Base-by-base conservation (phyloP, 2,113 vertebrate species). In the Gila orcuttii region DNA sequence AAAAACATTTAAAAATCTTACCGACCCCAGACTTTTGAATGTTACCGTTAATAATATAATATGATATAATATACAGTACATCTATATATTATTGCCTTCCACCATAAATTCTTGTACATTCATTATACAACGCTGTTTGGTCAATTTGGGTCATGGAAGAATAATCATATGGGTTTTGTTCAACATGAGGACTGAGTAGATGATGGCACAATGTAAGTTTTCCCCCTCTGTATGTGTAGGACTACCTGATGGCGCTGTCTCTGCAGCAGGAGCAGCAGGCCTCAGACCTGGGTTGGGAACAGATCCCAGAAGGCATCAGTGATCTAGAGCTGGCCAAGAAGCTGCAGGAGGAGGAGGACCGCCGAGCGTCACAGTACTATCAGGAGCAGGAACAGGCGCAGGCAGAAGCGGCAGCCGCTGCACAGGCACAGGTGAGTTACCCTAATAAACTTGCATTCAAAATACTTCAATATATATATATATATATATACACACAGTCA, bases 231-330 rank as follows among this genome's bases (percentile, higher is more conserved):
- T 78, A 79, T 75, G 5, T 80, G 77, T 87, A 99, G 98, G 98
- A 99, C 93, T 99, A 99, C 91, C 92, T 99, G 93, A 99, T 99
- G 97, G 98, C 98, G 1, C 91, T 99, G 92, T 98, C 98, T 55
- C 95, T 99, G 87, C 98, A 99, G 95, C 98, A 99, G 95, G 98
- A 99, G 93, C 98, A 99, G 94, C 97, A 98, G 91, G 97, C 93
- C 82, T 96, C 97, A 91, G 97, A 98, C 28, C 93, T 98, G 25
- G 96, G 96, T 73, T 99, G 98, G 98, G 98, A 99, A 79, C 96
- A 98, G 88, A 95, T 98, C 52, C 97, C 98, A 1, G 97, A 99
- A 94, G 98, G 97, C 86, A 95, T 99, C 94, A 98, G 97, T 86
- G 98, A 99, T 89, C 92, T 99, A 36, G 97, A 99, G 90, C 94